phyloP scores from a whole-genome alignment of 2,888 invertebrate genomes.

The Limnephilus rhombicus region DNA sequence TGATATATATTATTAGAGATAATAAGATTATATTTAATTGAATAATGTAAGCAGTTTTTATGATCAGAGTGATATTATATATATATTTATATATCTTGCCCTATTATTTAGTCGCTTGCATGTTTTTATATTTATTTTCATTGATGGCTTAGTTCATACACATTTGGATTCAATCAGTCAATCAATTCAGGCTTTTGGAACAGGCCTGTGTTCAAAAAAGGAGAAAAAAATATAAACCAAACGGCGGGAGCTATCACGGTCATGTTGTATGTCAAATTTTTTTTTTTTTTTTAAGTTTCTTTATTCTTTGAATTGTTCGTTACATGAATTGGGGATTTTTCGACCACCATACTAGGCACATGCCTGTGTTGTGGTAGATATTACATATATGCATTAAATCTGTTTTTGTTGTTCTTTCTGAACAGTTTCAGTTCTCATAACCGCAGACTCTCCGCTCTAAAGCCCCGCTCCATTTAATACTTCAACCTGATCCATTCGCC shows the following conservation, averaged over 20 bases:
- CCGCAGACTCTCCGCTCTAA: neutral
- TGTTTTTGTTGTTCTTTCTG: too few species aligned
- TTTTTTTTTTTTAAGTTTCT: too few species aligned
- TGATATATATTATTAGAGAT: slow-evolving; percentile 66
- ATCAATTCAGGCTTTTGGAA: neutral
- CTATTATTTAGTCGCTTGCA: slow-evolving; percentile 59
- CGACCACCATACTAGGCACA: too few species aligned
- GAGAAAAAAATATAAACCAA: neutral
- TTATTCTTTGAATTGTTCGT: too few species aligned
- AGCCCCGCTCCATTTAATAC: neutral
- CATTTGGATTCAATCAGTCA: neutral
- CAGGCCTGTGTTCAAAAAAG: neutral
- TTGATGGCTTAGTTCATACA: slow-evolving; percentile 61
- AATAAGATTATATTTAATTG: slow-evolving; percentile 66
- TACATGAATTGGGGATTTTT: too few species aligned
- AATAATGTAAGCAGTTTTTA: slow-evolving; percentile 64
- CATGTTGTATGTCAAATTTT: neutral
- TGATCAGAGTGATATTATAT: slow-evolving; percentile 62
- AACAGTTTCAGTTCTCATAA: neutral
- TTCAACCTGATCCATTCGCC: neutral
- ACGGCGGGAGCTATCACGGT: neutral
- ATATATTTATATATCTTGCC: slow-evolving; percentile 59
- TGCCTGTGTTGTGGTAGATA: too few species aligned
- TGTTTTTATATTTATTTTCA: slow-evolving; percentile 55
- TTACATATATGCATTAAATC: too few species aligned